phyloP scores from a whole-genome alignment of 2,797 vertebrate genomes.

The Linurgus olivaceus region DNA sequence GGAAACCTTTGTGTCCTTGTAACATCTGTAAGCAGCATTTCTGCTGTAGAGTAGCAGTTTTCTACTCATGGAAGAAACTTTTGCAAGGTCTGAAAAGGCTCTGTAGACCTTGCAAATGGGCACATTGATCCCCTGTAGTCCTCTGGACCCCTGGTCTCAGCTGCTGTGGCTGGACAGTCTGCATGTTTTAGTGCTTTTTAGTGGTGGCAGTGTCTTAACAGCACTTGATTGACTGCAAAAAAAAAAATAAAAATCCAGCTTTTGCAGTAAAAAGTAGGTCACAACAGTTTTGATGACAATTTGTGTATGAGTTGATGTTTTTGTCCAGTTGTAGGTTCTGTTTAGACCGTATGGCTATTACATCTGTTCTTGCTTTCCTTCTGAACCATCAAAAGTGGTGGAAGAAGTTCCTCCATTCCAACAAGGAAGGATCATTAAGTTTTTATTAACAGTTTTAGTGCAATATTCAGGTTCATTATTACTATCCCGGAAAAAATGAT shows the following conservation, averaged over 20 bases:
- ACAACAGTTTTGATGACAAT: neutral
- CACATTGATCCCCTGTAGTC: neutral
- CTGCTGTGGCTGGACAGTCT: neutral
- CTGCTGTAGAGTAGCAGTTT: neutral
- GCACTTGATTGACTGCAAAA: neutral
- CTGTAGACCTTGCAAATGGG: neutral
- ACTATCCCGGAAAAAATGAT: neutral
- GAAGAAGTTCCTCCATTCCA: neutral
- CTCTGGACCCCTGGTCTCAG: neutral
- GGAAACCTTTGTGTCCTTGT: neutral
- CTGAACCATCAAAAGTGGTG: neutral
- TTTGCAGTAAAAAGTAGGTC: neutral
- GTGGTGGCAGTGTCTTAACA: neutral
- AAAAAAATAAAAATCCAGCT: neutral
- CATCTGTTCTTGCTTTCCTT: neutral
- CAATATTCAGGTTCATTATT: neutral
- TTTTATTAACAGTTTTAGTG: neutral
- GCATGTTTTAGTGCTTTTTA: neutral
- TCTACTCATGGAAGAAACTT: neutral
- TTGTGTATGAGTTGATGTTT: neutral
- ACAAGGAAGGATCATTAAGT: neutral
- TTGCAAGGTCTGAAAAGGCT: neutral
- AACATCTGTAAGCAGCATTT: neutral
- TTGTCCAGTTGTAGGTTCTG: neutral
- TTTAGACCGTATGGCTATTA: neutral